Evolutionary conservation across 2,113 vertebrate genomes (phyloP), one percentile per base, ranked within the genome.

Genomic region (Anhinga rufa): DNA sequence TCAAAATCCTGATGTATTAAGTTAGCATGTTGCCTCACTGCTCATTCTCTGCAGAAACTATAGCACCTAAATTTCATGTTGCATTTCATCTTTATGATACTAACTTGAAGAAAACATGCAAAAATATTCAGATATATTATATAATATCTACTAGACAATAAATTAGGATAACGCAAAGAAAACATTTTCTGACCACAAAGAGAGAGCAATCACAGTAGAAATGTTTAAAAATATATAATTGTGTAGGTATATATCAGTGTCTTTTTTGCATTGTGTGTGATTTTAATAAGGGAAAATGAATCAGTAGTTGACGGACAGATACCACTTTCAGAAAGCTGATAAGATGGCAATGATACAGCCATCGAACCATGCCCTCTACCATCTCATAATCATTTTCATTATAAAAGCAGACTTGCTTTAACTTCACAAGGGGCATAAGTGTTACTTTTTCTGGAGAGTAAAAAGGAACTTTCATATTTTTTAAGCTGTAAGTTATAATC

Each of bases 251-350:
- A 5, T 26, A 79, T 44, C 29, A 21, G 14, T 61, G 61, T 21
- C 10, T 17, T 40, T 86, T 82, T 80, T 80, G 24, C 26, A 76
- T 72, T 0, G 0, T 14, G 14, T 71, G 16, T 65, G 17, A 72
- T 62, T 86, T 88, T 82, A 96, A 86, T 69, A 80, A 17, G 36
- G 36, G 24, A 69, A 88, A 91, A 83, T 54, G 18, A 92, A 88
- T 74, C 58, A 29, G 58, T 7, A 70, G 15, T 9, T 90, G 90
- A 92, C 3, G 8, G 75, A 95, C 42, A 57, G 62, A 61, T 29
- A 83, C 36, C 6, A 34, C 46, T 83, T 92, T 57, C 42, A 78
- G 54, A 49, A 83, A 83, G 55, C 7, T 78, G 62, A 14, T 77
- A 86, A 88, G 55, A 90, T 48, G 76, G 54, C 40, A 93, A 66